Conservation (phyloP, 1,140 invertebrate species). For the Drosophila chauvacae region DNA sequence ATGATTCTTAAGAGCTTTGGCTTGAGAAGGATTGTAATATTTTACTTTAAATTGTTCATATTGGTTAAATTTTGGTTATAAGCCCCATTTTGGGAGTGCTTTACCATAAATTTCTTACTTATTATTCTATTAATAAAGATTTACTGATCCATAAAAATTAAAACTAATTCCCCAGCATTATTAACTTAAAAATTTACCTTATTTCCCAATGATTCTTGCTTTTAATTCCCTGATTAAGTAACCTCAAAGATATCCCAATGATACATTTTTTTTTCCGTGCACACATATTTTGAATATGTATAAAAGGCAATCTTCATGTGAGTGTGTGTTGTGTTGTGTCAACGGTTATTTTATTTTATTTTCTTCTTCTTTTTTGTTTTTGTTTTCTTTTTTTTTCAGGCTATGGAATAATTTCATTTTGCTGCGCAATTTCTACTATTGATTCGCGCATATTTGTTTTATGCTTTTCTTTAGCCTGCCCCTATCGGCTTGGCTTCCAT, state of each 20-base stretch:
- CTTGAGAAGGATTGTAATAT: neutral
- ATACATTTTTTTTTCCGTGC: slow-evolving; percentile 10
- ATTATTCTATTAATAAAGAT: neutral
- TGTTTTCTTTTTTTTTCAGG: slow-evolving; percentile 45
- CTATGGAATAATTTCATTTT: slow-evolving; percentile 72
- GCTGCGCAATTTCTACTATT: slow-evolving; percentile 79
- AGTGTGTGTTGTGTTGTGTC: slow-evolving; percentile 32
- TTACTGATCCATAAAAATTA: neutral
- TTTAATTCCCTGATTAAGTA: neutral
- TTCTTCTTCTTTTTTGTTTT: slow-evolving; percentile 43
- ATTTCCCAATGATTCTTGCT: neutral
- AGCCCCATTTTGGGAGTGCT: rapidly evolving
- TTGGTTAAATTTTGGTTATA: neutral
- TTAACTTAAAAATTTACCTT: too few relatives aligned
- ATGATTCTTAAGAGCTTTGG: neutral
- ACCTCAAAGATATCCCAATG: too few relatives aligned
- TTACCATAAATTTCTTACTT: neutral
- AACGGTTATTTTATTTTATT: slow-evolving; percentile 60
- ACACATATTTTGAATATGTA: slow-evolving; percentile 25
- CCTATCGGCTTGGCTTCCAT: slow-evolving; percentile 43
- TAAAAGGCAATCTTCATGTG: slow-evolving; percentile 19
- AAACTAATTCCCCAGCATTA: neutral
- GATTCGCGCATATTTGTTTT: slow-evolving; percentile 58
- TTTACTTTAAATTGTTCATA: neutral
- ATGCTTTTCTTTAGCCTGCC: slow-evolving; percentile 41